phyloP scores from a whole-genome alignment of 2,797 vertebrate genomes.

The Alauda arvensis region DNA sequence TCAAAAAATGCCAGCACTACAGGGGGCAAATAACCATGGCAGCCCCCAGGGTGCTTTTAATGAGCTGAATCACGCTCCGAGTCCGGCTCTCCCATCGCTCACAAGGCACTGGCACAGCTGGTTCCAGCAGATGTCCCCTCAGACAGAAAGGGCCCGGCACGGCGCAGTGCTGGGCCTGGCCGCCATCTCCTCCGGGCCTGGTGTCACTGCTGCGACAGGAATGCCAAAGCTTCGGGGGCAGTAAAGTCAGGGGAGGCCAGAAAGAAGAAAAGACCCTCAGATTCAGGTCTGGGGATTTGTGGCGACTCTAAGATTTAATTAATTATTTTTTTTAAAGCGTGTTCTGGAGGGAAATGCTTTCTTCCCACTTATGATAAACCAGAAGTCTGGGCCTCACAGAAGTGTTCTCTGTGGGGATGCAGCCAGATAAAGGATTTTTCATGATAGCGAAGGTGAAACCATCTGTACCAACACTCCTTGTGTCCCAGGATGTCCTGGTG shows the following conservation, averaged over 20 bases:
- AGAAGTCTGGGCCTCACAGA: neutral
- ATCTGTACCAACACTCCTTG: accelerated
- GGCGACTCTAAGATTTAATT: neutral
- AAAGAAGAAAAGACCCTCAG: neutral
- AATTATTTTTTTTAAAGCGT: accelerated
- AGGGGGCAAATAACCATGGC: constrained; percentile 47
- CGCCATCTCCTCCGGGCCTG: constrained; percentile 1
- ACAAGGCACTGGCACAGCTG: constrained; percentile 22
- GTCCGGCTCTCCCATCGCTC: constrained; percentile 31
- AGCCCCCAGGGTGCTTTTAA: constrained; percentile 52
- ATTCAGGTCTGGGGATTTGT: neutral
- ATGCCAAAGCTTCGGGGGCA: neutral
- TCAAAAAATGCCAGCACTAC: constrained; percentile 53
- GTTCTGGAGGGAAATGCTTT: neutral
- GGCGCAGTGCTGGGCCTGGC: neutral
- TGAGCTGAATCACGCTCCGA: constrained; percentile 34
- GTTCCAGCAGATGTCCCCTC: constrained; percentile 29
- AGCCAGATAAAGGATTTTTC: neutral
- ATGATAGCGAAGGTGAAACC: neutral
- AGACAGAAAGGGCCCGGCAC: neutral
- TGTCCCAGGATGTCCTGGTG: neutral
- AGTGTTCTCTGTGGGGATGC: neutral
- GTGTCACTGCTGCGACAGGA: neutral
- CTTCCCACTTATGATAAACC: neutral
- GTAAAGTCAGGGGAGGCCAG: neutral